Base-by-base conservation (phyloP, 2,113 vertebrate genomes). In the Malurus melanocephalus region DNA sequence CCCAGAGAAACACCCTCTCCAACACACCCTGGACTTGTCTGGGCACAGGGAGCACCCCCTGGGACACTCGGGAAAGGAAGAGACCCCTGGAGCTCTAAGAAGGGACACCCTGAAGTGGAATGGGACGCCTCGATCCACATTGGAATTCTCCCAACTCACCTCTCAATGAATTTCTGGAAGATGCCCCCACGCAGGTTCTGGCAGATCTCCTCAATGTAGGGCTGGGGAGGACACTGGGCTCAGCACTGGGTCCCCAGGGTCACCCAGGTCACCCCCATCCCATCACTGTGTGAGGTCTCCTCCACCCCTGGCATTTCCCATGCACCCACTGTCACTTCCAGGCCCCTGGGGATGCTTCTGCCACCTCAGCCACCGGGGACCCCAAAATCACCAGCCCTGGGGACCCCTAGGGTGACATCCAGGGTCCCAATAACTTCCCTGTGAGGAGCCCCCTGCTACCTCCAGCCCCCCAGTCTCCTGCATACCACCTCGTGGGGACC, bases 131-230 rank as follows among this genome's bases (percentile, higher is more conserved):
- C 1, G 3, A 14, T 9, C 45, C 3, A 0, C 0, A 2, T 0
- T 24, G n/a, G 45, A 51, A 26, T 17, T 49, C n/a, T 35, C 35
- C 40, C 18, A 7, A 2, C 97, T 97, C 84, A 98, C 97, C 97
- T 98, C 93, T 98, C 97, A 1, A 97, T 97, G 96, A 97, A 98
- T 57, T 96, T 97, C 94, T 97, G 97, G 96, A 98, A 98, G 91
- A 97, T 96, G 8, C 90, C 95, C 27, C 97, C 97, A 43, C 95
- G 96, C 46, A 98, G 95, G 89, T 97, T 97, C 89, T 97, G 97
- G 87, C 97, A 97, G 59, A 98, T 98, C 93, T 98, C 97, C 73
- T 98, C 97, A 4, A 97, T 97, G 92, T 98, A 98, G 6, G 97
- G 97, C 97, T 98, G 72, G 13, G 38, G 60, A 53, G 51, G 48